These are phyloP conservation scores for Dryocosmus kuriphilus DNA, from an alignment of 2,888 invertebrate species.

Conservation along the genomic window DNA sequence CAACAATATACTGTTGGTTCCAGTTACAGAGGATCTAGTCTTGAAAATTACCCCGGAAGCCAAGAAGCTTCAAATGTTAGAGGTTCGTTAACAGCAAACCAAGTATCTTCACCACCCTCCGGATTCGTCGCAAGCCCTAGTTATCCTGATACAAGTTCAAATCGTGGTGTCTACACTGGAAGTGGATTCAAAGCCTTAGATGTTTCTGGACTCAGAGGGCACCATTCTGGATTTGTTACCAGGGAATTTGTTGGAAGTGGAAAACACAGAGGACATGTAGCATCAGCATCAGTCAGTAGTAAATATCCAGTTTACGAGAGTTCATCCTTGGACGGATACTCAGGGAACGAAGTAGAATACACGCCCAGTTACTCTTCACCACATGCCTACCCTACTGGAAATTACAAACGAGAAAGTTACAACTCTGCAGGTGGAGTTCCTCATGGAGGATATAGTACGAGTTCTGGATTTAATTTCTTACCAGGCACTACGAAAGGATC, in stretches of 20 bases:
- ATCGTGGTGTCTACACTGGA: neutral
- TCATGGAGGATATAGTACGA: neutral
- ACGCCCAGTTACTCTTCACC: constrained; percentile 10
- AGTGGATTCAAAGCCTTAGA: constrained; percentile 23
- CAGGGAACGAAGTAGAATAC: constrained; percentile 20
- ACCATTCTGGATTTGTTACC: neutral
- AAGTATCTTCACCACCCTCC: neutral
- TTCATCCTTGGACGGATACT: constrained; percentile 6
- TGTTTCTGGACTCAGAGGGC: neutral
- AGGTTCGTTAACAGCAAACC: constrained; percentile 43
- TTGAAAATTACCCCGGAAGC: constrained; percentile 46
- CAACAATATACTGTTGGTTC: constrained; percentile 31
- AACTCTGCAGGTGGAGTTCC: neutral
- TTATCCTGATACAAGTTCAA: constrained; percentile 12
- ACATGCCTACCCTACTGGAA: constrained; percentile 13
- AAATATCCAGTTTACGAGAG: constrained; percentile 43
- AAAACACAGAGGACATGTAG: constrained; percentile 13
- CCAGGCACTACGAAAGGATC: neutral
- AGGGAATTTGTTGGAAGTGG: constrained; percentile 10
- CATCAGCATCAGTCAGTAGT: constrained; percentile 47
- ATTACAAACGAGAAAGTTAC: constrained; percentile 30
- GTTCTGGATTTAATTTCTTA: constrained; percentile 17
- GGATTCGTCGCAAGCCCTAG: constrained; percentile 13
- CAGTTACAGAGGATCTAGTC: constrained; percentile 55
- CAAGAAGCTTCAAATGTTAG: constrained; percentile 28